Base-by-base conservation (phyloP, 2,113 vertebrate genomes). In the Arothron firmamentum region DNA sequence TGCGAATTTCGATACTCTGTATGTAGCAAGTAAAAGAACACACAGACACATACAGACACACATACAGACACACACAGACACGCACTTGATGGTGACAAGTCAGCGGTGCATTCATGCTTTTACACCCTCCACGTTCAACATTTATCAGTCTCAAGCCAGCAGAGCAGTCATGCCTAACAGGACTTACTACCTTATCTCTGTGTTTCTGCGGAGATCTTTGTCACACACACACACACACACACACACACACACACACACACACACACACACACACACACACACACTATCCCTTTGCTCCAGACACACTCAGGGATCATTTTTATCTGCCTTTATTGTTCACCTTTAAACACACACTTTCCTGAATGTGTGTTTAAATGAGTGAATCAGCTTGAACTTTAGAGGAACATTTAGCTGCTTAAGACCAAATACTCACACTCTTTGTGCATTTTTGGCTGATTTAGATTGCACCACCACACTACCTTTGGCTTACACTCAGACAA, bases 321-420 rank as follows among this genome's bases (percentile, higher is more conserved):
- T 52, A n/a, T 59, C 28, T 57, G 17, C 31, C 42, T 52, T 50
- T 49, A 34, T 53, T 55, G 58, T 1, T 56, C 23, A 48, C 38
- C 52, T 17, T 54, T 18, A 50, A 7, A 58, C 51, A 19, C 20
- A 41, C 23, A 58, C 1, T 64, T 52, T 54, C 55, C 59, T 58
- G 19, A 34, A 67, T 53, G 54, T 49, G 43, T 43, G 19, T 55
- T 38, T 62, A 54, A 58, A 60, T 52, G 70, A 65, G 53, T 67
- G 45, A 62, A 70, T 54, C 82, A 84, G 78, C 84, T 82, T 81
- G 74, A 67, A 64, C 74, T 70, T 77, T 74, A 3, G 12, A 20
- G 49, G 49, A 51, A 21, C 28, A 31, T 31, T 6, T 9, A 11
- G 34, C 8, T 38, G 8, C 34, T 38, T 38, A 9, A 38, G 34